Percentiles rank a stretch among this genome's conserved stretches.
Conservation (phyloP, 1,140 invertebrate species). For the Carposina sasakii region DNA sequence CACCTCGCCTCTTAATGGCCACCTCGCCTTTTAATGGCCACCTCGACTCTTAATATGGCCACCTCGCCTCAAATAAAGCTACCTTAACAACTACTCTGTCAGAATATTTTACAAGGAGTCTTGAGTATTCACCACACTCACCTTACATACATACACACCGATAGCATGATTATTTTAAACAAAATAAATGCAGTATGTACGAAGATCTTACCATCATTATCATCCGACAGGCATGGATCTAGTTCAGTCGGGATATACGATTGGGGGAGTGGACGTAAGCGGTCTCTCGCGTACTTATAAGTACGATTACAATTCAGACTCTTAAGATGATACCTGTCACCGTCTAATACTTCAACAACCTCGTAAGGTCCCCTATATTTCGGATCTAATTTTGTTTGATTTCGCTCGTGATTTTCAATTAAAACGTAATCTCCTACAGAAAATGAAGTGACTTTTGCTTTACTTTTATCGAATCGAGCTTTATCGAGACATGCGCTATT, state of each 20-base stretch:
- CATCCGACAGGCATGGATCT: not conserved
- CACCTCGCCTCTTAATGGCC: too few species aligned
- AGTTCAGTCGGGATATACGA: not conserved
- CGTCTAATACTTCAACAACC: constrained; percentile 18
- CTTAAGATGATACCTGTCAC: constrained; percentile 20
- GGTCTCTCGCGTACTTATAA: constrained; percentile 25
- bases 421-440: constrained; percentile 29
- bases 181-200: too few species aligned
- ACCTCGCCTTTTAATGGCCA: too few species aligned
- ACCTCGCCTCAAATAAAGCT: too few species aligned
- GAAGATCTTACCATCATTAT: too few species aligned
- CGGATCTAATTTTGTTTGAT: constrained; percentile 30
- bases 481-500: constrained; percentile 18
- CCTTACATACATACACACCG: too few species aligned
- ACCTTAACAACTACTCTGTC: too few species aligned
- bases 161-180: too few species aligned
- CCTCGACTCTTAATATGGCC: too few species aligned
- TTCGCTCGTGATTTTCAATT: constrained; percentile 27
- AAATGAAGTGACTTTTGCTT: constrained; percentile 27
- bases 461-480: constrained; percentile 27
- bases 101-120: too few species aligned
- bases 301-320: not conserved
- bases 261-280: constrained; percentile 11
- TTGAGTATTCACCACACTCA: too few species aligned
- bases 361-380: constrained; percentile 30